Base-by-base conservation (phyloP, 2,888 invertebrate genomes). In the Caenorhabditis sp. region DNA sequence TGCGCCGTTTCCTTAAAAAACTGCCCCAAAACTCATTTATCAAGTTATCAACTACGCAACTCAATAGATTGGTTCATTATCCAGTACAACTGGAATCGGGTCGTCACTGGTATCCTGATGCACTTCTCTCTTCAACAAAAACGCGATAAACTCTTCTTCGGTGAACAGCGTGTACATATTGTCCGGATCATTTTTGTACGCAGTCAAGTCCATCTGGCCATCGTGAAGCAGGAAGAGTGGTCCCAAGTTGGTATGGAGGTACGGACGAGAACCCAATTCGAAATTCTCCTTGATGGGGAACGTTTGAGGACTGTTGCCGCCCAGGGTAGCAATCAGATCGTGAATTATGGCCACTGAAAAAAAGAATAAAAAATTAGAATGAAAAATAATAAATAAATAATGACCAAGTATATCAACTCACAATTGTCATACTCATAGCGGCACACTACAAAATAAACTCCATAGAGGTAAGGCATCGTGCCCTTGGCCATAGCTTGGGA, bases 161-260 rank as follows among this genome's bases (percentile, higher is more conserved):
- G 56, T 56, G 56, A 56, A 28, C 56, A 56, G 15, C 2, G 56
- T 56, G 56, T 20, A 56, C 28, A 55, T 55, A 15, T 26, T 26
- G n/a, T 55, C 55, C 2, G 55, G 28, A 11, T 47, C 47, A 3
- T 47, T 2, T 11, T 9, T n/a, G 18, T 47, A 47, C 4, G 20
- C 18, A 2, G 18, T 6, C 5, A 47, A 9, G 47, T 47, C 18
- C 9, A 22, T 6, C 6, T 28, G 2, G 1, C 71, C 71, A 53
- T 71, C 62, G 28, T 71, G 71, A 20, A 71, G 53, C 28, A 71
- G n/a, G 24, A 71, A 71, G 8, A 62, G 9, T 1, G 71, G 71
- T 22, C 71, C 71, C 8, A 71, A 13, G 13, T 71, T 18, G 4
- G 55, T 22, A 35, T 71, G 71, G 37, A 62, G 62, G 24, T 71